Percentiles rank a stretch among this genome's conserved stretches.
phyloP scores from a whole-genome alignment of 2,888 invertebrate genomes.

The Apotomis capreana region DNA sequence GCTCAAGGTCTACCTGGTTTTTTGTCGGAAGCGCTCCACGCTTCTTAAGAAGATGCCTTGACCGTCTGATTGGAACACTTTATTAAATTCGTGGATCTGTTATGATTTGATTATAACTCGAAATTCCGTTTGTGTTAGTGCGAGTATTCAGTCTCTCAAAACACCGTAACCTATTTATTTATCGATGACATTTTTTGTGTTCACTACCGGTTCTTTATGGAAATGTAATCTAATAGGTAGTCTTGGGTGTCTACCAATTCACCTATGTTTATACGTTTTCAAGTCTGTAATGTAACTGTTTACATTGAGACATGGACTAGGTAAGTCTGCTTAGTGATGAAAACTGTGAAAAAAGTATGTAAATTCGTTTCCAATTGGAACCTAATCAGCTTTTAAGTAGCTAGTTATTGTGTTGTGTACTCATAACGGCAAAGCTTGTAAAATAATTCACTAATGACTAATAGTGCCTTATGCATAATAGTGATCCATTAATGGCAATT shows the following conservation, averaged over 20 bases:
- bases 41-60: conserved; percentile 16
- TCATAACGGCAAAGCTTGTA: conserved; percentile 14
- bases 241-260: too few species aligned
- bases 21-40: conserved; percentile 15
- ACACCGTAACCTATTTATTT: conserved; percentile 14
- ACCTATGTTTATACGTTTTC: too few species aligned
- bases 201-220: conserved; percentile 3
- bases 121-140: conserved; percentile 13
- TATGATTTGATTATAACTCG: conserved; percentile 13
- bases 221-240: conserved; percentile 3
- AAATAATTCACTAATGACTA: not conserved
- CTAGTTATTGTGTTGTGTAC: conserved; percentile 2
- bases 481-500: not conserved
- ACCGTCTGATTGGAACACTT: conserved; percentile 24
- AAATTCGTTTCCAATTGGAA: conserved; percentile 15
- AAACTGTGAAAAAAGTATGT: not conserved
- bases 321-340: not conserved
- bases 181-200: not conserved
- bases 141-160: conserved; percentile 10
- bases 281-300: too few species aligned
- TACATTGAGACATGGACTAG: too few species aligned
- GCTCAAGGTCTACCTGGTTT: conserved; percentile 32
- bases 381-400: not conserved
- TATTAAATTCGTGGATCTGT: conserved; percentile 19
- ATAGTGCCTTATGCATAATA: not conserved